Percentiles rank a stretch among this genome's conserved stretches.
Evolutionary conservation across 2,113 vertebrate genomes (phyloP).

Genomic region (Tetrao urogallus): DNA sequence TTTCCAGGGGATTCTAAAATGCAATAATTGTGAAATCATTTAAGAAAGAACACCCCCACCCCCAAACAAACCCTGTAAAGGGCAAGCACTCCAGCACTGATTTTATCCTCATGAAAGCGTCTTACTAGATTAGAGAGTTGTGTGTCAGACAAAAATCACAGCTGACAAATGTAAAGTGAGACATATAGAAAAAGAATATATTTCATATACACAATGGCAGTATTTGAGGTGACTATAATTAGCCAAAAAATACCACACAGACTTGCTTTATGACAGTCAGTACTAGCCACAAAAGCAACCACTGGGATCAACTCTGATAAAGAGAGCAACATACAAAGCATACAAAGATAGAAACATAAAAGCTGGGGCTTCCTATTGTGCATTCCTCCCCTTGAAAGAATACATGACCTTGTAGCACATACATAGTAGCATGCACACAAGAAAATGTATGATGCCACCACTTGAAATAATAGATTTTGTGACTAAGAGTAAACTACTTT

Average conservation of each 20-base stretch:
- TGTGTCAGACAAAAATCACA: not conserved
- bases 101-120: not conserved
- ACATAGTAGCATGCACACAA: not conserved
- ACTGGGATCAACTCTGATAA: not conserved
- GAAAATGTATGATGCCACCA: not conserved
- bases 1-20: not conserved
- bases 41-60: not conserved
- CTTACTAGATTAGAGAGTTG: not conserved
- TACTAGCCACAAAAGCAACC: not conserved
- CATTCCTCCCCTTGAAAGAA: not conserved
- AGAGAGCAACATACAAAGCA: accelerated
- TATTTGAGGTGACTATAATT: not conserved
- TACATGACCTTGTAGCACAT: not conserved
- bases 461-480: not conserved
- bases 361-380: not conserved
- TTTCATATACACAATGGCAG: not conserved
- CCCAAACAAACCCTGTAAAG: not conserved
- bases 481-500: not conserved
- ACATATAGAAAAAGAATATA: not conserved
- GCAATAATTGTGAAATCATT: not conserved
- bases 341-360: not conserved
- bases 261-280: not conserved
- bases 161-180: not conserved
- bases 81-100: not conserved
- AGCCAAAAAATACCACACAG: not conserved